Percentiles rank a stretch among this genome's conserved stretches.
Evolutionary conservation across 2,888 invertebrate species (phyloP).

Genomic region (Carpatolechia fugitivella): DNA sequence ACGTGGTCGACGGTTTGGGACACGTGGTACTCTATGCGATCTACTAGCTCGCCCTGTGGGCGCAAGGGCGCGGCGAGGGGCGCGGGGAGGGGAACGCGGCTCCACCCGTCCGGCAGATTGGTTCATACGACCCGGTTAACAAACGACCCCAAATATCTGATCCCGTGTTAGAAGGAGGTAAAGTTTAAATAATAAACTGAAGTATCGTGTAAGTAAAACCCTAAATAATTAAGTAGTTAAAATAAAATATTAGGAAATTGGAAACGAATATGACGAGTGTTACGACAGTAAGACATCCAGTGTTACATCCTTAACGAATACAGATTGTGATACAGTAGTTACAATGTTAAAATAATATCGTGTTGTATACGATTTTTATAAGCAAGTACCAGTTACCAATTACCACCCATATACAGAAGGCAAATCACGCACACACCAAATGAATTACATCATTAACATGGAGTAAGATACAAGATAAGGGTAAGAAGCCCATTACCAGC

Average conservation of each 20-base stretch:
- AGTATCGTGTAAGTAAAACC: conserved; percentile 28
- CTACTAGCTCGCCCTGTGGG: conserved; percentile 94
- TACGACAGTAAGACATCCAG: conserved; percentile 19
- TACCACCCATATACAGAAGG: conserved; percentile 62
- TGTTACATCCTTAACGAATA: conserved; percentile 22
- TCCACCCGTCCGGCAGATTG: conserved; percentile 61
- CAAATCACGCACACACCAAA: conserved; percentile 78
- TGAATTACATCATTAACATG: conserved; percentile 53
- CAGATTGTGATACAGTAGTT: conserved; percentile 37
- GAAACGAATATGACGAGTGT: conserved; percentile 13
- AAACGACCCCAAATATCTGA: conserved; percentile 43
- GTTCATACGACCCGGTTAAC: conserved; percentile 62
- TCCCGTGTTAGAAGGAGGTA: conserved; percentile 41
- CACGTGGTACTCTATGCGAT: conserved; percentile 96
- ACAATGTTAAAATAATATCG: conserved; percentile 56
- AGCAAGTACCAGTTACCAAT: conserved; percentile 46
- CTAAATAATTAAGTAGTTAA: conserved; percentile 31
- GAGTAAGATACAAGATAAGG: conserved; percentile 44
- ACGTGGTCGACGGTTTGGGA: conserved; percentile 91
- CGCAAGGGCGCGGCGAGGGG: conserved; percentile 52
- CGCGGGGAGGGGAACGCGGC: conserved; percentile 46
- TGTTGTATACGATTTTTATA: conserved; percentile 28
- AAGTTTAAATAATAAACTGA: conserved; percentile 29
- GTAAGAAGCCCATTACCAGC: conserved; percentile 66
- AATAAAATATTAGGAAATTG: conserved; percentile 24